Evolutionary conservation across 2,113 vertebrate genomes (phyloP).

Genomic region (Mirounga angustirostris): DNA sequence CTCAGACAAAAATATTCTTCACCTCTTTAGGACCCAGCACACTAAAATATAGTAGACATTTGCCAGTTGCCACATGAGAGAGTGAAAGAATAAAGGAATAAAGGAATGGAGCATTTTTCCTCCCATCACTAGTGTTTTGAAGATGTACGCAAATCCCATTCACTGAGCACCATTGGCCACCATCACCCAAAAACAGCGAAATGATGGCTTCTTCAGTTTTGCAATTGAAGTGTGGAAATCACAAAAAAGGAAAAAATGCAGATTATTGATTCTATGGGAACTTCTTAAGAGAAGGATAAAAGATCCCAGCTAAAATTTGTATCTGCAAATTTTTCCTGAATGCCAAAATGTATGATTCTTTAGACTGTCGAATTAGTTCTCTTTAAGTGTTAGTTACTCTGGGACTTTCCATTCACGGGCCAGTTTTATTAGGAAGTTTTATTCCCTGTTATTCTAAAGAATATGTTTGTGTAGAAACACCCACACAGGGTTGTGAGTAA

Average conservation of each 20-base stretch:
- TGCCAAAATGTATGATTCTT: not conserved
- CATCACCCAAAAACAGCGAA: not conserved
- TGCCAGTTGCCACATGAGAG: not conserved
- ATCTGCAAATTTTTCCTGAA: not conserved
- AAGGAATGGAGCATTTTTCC: not conserved
- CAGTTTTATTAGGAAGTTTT: not conserved
- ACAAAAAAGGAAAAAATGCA: not conserved
- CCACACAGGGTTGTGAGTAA: not conserved
- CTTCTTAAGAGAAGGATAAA: not conserved
- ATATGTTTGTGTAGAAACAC: slow-evolving; percentile 53
- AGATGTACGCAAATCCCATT: not conserved
- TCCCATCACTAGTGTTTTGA: not conserved
- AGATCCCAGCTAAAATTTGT: not conserved
- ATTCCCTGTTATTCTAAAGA: not conserved
- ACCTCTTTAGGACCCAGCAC: not conserved
- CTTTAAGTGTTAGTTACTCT: not conserved
- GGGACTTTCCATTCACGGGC: not conserved
- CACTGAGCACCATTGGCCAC: not conserved
- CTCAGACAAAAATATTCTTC: not conserved
- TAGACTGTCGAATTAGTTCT: not conserved
- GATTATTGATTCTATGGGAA: not conserved
- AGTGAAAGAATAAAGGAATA: not conserved
- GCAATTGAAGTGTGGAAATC: not conserved
- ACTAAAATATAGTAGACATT: not conserved
- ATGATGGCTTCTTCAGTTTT: not conserved